phyloP scores from a whole-genome alignment of 2,888 invertebrate genomes.

The Achlya flavicornis region DNA sequence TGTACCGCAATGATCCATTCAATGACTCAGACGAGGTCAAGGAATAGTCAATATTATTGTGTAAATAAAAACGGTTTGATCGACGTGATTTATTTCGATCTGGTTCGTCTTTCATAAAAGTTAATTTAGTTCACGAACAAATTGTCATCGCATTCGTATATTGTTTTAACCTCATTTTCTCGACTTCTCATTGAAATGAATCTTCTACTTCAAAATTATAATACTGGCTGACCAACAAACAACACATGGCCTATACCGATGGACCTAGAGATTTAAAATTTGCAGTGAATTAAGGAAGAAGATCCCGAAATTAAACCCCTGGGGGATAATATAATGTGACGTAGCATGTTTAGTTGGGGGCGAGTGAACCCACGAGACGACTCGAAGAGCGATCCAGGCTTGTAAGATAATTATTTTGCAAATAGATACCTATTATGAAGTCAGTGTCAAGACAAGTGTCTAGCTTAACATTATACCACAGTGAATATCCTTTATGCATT shows the following conservation, averaged over 20 bases:
- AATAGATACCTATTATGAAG: neutral
- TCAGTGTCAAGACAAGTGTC: neutral
- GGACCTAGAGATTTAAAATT: too few species aligned
- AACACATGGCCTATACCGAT: too few species aligned
- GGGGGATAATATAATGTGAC: too few species aligned
- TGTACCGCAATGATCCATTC: slow-evolving; percentile 28
- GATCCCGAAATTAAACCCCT: too few species aligned
- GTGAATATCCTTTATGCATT: neutral
- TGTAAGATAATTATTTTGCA: neutral
- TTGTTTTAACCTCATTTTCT: slow-evolving; percentile 3
- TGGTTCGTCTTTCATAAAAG: slow-evolving; percentile 9
- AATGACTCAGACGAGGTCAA: slow-evolving; percentile 51
- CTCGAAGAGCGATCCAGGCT: neutral
- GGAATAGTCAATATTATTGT: slow-evolving; percentile 43
- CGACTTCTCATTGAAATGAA: too few species aligned
- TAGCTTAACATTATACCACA: neutral
- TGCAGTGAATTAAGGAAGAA: too few species aligned
- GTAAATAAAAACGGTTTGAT: slow-evolving; percentile 39
- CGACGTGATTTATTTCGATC: slow-evolving; percentile 29
- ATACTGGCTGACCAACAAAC: too few species aligned
- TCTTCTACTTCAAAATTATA: too few species aligned
- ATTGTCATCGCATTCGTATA: neutral
- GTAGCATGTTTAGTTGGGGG: too few species aligned
- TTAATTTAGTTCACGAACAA: slow-evolving; percentile 7
- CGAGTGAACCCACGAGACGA: too few species aligned